Evolutionary conservation across 2,888 invertebrate genomes (phyloP).

Genomic region (Sphaerophoria rueppellii): DNA sequence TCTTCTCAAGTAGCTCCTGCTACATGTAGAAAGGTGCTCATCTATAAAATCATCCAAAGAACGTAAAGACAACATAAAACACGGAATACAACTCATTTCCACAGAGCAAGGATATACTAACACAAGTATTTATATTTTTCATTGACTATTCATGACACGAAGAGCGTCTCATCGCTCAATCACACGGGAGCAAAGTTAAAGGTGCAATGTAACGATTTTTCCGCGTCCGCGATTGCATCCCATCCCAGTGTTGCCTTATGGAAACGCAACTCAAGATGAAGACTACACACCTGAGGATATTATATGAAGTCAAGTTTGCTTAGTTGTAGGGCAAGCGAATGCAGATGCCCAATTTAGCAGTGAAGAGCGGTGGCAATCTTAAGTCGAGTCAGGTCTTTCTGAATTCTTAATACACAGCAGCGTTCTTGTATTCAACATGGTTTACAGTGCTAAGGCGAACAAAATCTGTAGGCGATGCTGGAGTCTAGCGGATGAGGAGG

Average conservation of each 20-base stretch:
- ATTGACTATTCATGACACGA: constrained; percentile 49
- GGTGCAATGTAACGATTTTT: constrained; percentile 10
- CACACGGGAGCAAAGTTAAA: constrained; percentile 26
- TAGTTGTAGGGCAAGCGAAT: neutral
- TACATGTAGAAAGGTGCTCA: neutral
- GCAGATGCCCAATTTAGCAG: constrained; percentile 16
- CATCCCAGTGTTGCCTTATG: too few relatives aligned
- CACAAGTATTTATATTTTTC: constrained; percentile 10
- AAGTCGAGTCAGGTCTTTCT: constrained; percentile 5
- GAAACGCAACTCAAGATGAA: too few relatives aligned
- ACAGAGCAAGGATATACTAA: neutral
- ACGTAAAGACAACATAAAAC: neutral
- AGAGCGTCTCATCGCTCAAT: constrained; percentile 27
- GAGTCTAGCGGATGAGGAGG: neutral
- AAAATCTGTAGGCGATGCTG: neutral
- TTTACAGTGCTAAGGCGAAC: constrained; percentile 18
- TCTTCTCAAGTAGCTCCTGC: neutral
- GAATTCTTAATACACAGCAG: constrained; percentile 6
- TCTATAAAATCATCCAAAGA: constrained; percentile 8
- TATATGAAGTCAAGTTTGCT: too few relatives aligned
- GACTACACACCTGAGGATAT: too few relatives aligned
- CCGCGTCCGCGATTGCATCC: neutral
- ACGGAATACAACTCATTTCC: constrained; percentile 17
- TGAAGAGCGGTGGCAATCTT: neutral
- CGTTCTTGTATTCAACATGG: constrained; percentile 44